Conservation (phyloP, 2,113 vertebrate genomes). For the Crotophaga sulcirostris region DNA sequence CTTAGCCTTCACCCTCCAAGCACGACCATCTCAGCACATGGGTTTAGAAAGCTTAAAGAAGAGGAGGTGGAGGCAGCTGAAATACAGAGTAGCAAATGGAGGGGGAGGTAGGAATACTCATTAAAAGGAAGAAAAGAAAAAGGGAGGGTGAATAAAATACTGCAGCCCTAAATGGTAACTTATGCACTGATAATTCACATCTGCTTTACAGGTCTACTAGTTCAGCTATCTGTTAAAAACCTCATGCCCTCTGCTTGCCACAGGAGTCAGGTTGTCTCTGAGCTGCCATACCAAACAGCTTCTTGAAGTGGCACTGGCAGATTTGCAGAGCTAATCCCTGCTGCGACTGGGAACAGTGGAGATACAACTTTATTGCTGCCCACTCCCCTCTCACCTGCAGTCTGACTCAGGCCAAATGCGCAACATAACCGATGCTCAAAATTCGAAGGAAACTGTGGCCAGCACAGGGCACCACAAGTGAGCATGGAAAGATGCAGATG, state of each 20-base stretch:
- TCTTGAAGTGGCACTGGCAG: background rate
- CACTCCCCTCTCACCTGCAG: background rate
- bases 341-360: background rate
- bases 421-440: background rate
- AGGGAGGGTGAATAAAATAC: background rate
- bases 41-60: background rate
- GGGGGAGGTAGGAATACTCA: background rate
- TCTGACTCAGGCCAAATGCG: background rate
- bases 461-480: background rate
- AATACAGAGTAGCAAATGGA: background rate
- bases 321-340: background rate
- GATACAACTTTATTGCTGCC: accelerated
- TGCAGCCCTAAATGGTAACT: slow-evolving; percentile 39
- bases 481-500: background rate
- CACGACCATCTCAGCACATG: background rate
- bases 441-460: background rate
- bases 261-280: background rate
- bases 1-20: background rate
- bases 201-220: slow-evolving; percentile 45
- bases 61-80: background rate
- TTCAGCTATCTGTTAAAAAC: slow-evolving; percentile 54
- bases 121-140: slow-evolving; percentile 32
- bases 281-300: background rate
- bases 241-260: slow-evolving; percentile 17
- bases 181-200: slow-evolving; percentile 44